Percentiles rank a stretch among this genome's conserved stretches.
Evolutionary conservation across 92 coral and sea anemone genomes (phyloP).

Genomic region (Diadumene lineata): DNA sequence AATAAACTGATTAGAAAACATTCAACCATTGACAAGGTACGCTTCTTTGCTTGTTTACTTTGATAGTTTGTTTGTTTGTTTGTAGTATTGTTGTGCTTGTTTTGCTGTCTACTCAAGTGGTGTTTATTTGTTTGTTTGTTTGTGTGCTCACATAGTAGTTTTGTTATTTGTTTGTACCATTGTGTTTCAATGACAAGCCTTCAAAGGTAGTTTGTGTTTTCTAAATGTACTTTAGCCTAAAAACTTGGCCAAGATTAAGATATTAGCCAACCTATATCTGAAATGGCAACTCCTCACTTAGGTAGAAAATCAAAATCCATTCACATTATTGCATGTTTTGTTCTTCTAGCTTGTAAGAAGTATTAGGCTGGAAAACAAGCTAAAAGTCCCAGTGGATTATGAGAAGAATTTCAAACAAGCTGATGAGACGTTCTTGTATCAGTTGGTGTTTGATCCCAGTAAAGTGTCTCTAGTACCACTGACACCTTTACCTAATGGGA

Average conservation of each 20-base stretch:
- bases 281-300: background rate
- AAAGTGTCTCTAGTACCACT: slow-evolving; percentile 75
- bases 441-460: slow-evolving; percentile 89
- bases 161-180: no score
- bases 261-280: no score
- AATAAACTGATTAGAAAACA: slow-evolving; percentile 79
- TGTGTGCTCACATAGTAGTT: no score
- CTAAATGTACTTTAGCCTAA: no score
- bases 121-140: no score
- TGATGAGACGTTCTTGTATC: slow-evolving; percentile 90
- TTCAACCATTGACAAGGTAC: slow-evolving; percentile 82
- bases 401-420: slow-evolving; percentile 88
- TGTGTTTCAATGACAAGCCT: no score
- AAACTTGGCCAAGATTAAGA: no score
- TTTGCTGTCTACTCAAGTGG: no score
- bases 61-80: no score
- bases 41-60: no score
- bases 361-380: slow-evolving; percentile 76
- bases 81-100: no score
- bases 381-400: slow-evolving; percentile 77
- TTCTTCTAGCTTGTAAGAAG: slow-evolving; percentile 64
- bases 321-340: background rate
- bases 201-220: no score
- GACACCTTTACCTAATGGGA: slow-evolving; percentile 79
- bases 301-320: background rate